Base-by-base conservation (phyloP, 2,113 vertebrate genomes). In the Boulengeromyrus knoepffleri region DNA sequence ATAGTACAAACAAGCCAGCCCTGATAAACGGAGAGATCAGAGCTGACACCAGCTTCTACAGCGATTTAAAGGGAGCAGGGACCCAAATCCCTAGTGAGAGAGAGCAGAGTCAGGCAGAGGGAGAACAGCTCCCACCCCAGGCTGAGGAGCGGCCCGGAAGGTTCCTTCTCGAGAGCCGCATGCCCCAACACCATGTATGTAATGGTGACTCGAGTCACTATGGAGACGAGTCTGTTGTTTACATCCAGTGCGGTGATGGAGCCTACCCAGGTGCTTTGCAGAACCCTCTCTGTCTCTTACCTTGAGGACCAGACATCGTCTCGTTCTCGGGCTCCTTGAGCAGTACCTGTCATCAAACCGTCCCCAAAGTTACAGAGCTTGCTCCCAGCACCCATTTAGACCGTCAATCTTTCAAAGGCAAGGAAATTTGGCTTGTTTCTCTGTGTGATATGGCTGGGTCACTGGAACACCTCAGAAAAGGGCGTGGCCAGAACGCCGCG, bases 371-470 rank as follows among this genome's bases (percentile, higher is more conserved):
- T 39, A 85, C 83, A 85, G 36, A 88, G 89, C 89, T 85, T n/a
- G 24, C 58, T 53, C 74, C 36, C 53, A 27, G 50, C 49, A 89
- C 45, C 88, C 66, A 87, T 87, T 66, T 90, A 53, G 31, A 42
- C 39, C 84, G 50, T 70, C 45, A 70, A 90, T 89, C 9, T 87
- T 84, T 50, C 21, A 53, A 90, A 88, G 90, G 85, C 45, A 77
- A 85, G 50, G 77, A 87, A 90, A 90, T 91, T 92, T 92, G 92
- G 91, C 83, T 85, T 45, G 5, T 83, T 24, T 85, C 74, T 85
- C 45, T 85, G 24, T 24, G 42, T 85, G 45, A 87, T 87, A 87
- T 87, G 85, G 85, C 85, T 91, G 45, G 89, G 85, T 50, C 74
- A 53, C 89, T 83, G 56, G 56, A 89, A 62, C 85, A 62, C 50